phyloP scores from a whole-genome alignment of 2,888 invertebrate species.

The Cantharis rustica region DNA sequence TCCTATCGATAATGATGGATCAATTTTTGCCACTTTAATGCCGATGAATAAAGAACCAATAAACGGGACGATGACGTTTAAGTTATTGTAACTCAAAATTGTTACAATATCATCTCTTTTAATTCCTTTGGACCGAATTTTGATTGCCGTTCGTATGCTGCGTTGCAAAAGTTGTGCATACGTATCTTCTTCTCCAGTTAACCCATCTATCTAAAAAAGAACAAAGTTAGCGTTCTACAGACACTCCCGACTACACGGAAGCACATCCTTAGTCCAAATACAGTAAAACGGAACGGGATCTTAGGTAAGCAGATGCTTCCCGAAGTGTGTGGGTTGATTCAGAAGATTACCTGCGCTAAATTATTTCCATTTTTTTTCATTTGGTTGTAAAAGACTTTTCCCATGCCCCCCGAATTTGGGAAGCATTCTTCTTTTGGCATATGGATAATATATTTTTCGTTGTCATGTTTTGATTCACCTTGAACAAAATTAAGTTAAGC shows the following conservation, averaged over 20 bases:
- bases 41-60: slow-evolving; percentile 58
- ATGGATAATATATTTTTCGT: slow-evolving; percentile 34
- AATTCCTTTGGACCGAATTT: slow-evolving; percentile 46
- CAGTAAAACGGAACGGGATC: too few species aligned
- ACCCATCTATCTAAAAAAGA: slow-evolving; percentile 10
- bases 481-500: background rate
- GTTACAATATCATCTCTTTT: slow-evolving; percentile 55
- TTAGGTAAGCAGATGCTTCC: too few species aligned
- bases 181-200: slow-evolving; percentile 44
- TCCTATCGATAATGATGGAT: slow-evolving; percentile 38
- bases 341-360: slow-evolving; percentile 43
- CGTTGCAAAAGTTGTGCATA: slow-evolving; percentile 43
- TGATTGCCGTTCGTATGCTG: slow-evolving; percentile 6
- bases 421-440: slow-evolving; percentile 31
- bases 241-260: too few species aligned
- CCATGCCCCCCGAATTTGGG: slow-evolving; percentile 43
- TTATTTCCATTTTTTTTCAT: slow-evolving; percentile 41
- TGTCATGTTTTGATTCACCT: background rate
- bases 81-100: slow-evolving; percentile 56
- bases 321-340: too few species aligned
- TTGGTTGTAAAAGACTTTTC: slow-evolving; percentile 41
- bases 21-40: slow-evolving; percentile 42
- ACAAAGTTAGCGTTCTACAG: too few species aligned
- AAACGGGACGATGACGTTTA: slow-evolving; percentile 56
- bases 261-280: too few species aligned